Conservation (phyloP, 2,113 vertebrate species). For the Psilopsiagon aurifrons region DNA sequence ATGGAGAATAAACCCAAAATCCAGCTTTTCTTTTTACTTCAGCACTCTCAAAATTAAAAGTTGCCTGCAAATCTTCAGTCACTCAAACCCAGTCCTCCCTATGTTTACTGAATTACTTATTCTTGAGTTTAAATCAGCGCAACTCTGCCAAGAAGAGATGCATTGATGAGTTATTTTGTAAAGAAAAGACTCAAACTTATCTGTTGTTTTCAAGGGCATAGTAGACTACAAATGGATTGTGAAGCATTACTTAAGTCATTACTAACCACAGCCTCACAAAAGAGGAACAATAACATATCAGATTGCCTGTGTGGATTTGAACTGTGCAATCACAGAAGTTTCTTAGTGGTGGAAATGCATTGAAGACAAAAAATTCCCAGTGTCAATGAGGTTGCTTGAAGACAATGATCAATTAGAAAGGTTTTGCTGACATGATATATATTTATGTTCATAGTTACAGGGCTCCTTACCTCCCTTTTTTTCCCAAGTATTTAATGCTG, state of each 20-base stretch:
- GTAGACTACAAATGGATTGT: background rate
- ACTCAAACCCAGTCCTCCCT: background rate
- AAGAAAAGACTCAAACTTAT: background rate
- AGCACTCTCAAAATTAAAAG: background rate
- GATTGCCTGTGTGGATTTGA: background rate
- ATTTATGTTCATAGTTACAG: background rate
- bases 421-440: background rate
- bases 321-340: background rate
- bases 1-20: background rate
- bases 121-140: background rate
- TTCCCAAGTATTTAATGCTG: background rate
- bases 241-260: background rate
- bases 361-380: background rate
- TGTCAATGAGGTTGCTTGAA: background rate
- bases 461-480: background rate
- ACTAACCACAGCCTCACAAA: background rate
- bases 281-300: conserved; percentile 35
- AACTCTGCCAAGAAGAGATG: background rate
- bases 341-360: background rate
- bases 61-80: background rate
- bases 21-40: background rate
- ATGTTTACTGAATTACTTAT: background rate
- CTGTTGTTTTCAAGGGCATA: background rate
- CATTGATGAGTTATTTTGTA: background rate
- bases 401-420: background rate